Base-by-base conservation (phyloP, 2,797 vertebrate species). In the Cynodonichthys magdalenae region DNA sequence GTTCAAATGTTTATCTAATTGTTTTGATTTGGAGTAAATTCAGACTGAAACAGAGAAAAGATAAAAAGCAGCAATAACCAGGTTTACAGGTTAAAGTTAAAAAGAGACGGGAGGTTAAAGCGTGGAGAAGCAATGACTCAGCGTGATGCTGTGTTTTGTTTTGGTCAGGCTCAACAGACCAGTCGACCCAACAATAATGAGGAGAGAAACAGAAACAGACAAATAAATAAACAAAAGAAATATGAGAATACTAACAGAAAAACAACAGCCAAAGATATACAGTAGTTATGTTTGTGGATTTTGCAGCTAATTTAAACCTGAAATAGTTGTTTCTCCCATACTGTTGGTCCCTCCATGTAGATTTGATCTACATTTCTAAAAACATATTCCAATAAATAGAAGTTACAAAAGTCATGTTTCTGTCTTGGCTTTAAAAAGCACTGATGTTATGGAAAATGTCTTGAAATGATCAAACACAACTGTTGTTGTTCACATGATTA, bases 141-240 rank as follows among this genome's bases (percentile, higher is more conserved):
- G 82, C 73, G 81, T 71, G 84, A 77, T 86, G 81, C 79, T 87
- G 77, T 92, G 88, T 75, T 91, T 90, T 60, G 80, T 74, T 62
- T 87, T 85, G 74, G 83, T 88, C 74, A 83, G 69, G 75, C 50
- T 83, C 83, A 86, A 89, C 68, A 85, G 86, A 66, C 82, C 90
- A 46, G 80, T 66, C 75, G 79, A 81, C 3, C 80, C 87, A 44
- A 80, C 86, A 71, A 83, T 85, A 82, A 78, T 56, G 15, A 88
- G 80, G 61, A 66, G 44, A 71, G 17, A 63, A 17, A 59, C 18
- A 66, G 14, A 73, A 24, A 62, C 0, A 50, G 42, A 56, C 17
- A 57, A 46, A 3, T 46, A 9, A 12, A 44, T 24, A 28, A 24
- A 74, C 9, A 53, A 3, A 58, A 53, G 44, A 7, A 67, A 20